Base-by-base conservation (phyloP, 2,888 invertebrate species). In the Unio pictorum region DNA sequence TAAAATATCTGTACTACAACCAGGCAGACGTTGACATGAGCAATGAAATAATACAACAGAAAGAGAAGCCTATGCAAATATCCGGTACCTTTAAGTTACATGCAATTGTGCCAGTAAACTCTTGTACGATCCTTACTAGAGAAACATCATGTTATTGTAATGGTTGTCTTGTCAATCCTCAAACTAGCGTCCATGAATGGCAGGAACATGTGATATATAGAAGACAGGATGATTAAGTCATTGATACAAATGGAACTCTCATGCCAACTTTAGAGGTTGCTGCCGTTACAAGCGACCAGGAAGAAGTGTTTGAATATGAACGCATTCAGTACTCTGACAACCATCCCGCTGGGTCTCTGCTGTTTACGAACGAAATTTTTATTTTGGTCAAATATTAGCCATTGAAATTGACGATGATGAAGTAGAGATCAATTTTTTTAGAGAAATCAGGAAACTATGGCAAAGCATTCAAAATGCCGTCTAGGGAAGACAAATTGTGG, bases 361-460 rank as follows among this genome's bases (percentile, higher is more conserved):
- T 23, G 55, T 56, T 7, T 67, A 67, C 30, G 61, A 55, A 20
- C 15, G n/a, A 3, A 61, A 56, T 15, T 67, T 61, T 56, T 67
- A 61, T 55, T 56, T 61, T n/a, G 67, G 67, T 30, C 55, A 61
- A 18, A 45, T 67, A 8, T 26, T 18, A 17, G 59, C 17, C 8
- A 23, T 67, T 18, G 67, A 67, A 45, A 28, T 55, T 55, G 58
- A 57, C 28, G 55, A 54, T 28, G 34, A 61, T 58, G 62, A 68
- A 30, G 45, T 60, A 15, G 26, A 55, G 26, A 30, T 64, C 26
- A 55, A 58, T n/a, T 68, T 64, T 28, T 61, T 61, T 61, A 30
- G 30, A 30, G 30, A 30, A 30, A n/a, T n/a, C n/a, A n/a, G n/a
- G n/a, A n/a, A n/a, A n/a, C n/a, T n/a, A n/a, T n/a, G n/a, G n/a